These are phyloP conservation scores for Syngnathoides biaculeatus DNA, from an alignment of 2,113 vertebrate species.

Conservation along the genomic window DNA sequence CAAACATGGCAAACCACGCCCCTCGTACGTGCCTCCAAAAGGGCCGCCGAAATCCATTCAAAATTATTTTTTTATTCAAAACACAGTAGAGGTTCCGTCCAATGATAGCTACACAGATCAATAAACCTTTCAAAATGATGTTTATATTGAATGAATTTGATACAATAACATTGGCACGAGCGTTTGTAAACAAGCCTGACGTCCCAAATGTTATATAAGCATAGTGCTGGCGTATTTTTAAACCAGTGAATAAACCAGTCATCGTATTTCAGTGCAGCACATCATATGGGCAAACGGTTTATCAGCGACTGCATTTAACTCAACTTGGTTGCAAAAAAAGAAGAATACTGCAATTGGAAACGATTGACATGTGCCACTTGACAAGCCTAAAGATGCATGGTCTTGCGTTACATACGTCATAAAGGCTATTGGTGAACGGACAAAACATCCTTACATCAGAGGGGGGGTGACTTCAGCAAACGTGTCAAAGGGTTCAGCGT, in stretches of 20 bases:
- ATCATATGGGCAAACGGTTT: neutral
- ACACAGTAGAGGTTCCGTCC: neutral
- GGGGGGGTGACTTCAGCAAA: slow-evolving; percentile 17
- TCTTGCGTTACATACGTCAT: slow-evolving; percentile 10
- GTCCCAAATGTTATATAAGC: slow-evolving; percentile 57
- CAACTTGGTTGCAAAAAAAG: neutral
- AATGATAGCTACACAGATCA: neutral
- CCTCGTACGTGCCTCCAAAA: slow-evolving; percentile 20
- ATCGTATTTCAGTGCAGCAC: neutral
- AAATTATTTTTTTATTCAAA: neutral
- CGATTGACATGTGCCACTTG: neutral
- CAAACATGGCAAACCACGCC: slow-evolving; percentile 21
- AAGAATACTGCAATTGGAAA: neutral
- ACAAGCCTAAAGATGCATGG: slow-evolving; percentile 4
- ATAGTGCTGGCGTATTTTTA: slow-evolving; percentile 58
- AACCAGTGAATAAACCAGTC: slow-evolving; percentile 47
- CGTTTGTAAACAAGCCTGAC: slow-evolving; percentile 50
- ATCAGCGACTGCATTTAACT: neutral
- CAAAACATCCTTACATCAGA: slow-evolving; percentile 35
- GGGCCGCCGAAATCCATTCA: slow-evolving; percentile 11
- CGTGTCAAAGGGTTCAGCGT: slow-evolving; percentile 34
- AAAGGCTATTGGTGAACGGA: slow-evolving; percentile 33
- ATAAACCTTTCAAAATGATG: neutral
- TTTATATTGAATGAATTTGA: slow-evolving; percentile 6
- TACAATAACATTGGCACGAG: slow-evolving; percentile 17